phyloP scores from a whole-genome alignment of 2,888 invertebrate species.

The Entomobrya multifasciata region DNA sequence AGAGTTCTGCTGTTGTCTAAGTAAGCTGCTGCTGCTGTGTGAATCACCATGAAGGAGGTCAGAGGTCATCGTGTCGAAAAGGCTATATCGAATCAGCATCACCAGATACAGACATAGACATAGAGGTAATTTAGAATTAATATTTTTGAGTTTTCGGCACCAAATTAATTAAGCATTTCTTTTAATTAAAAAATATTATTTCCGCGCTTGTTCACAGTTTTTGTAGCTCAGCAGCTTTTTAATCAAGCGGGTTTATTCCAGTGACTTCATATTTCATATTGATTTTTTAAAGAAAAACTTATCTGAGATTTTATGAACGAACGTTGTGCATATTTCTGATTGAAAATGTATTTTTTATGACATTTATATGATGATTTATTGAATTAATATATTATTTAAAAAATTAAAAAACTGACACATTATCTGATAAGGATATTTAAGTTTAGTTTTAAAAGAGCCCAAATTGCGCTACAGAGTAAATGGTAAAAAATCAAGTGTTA shows the following conservation, averaged over 20 bases:
- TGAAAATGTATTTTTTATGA: too few relatives aligned
- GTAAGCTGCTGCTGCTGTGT: constrained; percentile 62
- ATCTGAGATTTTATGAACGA: too few relatives aligned
- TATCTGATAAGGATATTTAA: neutral
- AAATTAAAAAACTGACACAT: constrained; percentile 30
- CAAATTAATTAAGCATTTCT: constrained; percentile 42
- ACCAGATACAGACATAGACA: constrained; percentile 51
- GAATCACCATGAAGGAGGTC: constrained; percentile 58
- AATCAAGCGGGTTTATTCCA: constrained; percentile 48
- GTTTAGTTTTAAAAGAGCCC: constrained; percentile 2
- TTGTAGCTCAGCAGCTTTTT: constrained; percentile 50
- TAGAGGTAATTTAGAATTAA: constrained; percentile 28
- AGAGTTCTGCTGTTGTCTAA: constrained; percentile 65
- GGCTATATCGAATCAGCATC: constrained; percentile 55
- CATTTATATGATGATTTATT: neutral
- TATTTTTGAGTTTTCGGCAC: constrained; percentile 25
- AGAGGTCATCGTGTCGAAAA: constrained; percentile 66
- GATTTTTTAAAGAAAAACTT: too few relatives aligned
- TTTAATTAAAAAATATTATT: neutral
- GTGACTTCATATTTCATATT: neutral
- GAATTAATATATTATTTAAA: neutral
- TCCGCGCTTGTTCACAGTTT: neutral
- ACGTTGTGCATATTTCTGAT: too few relatives aligned
- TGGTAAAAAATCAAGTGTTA: constrained; percentile 18
- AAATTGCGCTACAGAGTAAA: constrained; percentile 21